phyloP scores from a whole-genome alignment of 2,888 invertebrate species.

The Sminthurinus aureus region DNA sequence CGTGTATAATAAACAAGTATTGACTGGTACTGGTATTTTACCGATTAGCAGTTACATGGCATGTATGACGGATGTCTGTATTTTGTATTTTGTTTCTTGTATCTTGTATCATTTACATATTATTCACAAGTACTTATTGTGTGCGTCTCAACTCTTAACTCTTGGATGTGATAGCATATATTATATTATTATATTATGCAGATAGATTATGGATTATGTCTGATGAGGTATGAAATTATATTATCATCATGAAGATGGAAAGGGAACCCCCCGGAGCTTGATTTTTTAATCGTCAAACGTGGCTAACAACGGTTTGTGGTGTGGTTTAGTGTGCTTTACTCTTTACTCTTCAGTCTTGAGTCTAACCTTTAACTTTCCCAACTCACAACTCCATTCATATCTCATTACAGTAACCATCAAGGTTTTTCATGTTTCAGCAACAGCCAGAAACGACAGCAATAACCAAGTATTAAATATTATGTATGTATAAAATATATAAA shows the following conservation, averaged over 20 bases:
- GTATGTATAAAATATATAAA: background rate
- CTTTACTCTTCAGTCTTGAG: background rate
- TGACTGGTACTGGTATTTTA: no score
- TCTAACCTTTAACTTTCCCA: background rate
- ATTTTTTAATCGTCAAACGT: background rate
- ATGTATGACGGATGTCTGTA: no score
- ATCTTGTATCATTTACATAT: no score
- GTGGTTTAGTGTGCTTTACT: background rate
- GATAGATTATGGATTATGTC: no score
- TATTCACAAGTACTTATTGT: no score
- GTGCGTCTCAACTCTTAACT: no score
- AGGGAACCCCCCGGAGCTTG: background rate
- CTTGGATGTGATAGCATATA: no score
- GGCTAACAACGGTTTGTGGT: background rate
- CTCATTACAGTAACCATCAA: background rate
- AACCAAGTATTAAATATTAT: background rate
- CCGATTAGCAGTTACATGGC: no score
- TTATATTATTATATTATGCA: no score
- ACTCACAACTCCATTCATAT: background rate
- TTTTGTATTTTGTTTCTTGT: no score
- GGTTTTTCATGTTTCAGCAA: background rate
- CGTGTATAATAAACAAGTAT: no score
- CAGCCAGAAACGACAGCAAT: background rate
- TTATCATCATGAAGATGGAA: background rate
- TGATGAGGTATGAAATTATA: no score